Conservation (phyloP, 2,888 invertebrate species). For the Philereme vetulata region DNA sequence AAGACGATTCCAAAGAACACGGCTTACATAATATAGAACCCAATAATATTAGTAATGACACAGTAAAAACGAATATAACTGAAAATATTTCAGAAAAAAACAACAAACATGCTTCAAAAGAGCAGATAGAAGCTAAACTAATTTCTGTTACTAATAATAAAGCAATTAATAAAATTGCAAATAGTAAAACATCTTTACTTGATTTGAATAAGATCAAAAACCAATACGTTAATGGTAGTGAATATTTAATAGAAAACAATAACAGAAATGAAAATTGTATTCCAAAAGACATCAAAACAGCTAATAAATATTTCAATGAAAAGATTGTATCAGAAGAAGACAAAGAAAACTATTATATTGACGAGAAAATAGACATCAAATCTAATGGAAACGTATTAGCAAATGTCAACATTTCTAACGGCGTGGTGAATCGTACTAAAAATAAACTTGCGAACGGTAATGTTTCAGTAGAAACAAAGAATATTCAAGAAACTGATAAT, state of each 20-base stretch:
- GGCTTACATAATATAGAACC: constrained; percentile 17
- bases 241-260: background rate
- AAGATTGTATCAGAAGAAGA: background rate
- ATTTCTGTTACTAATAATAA: background rate
- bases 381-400: background rate
- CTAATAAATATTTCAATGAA: too few relatives aligned
- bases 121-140: constrained; percentile 13
- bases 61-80: constrained; percentile 5
- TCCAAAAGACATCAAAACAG: background rate
- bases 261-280: background rate
- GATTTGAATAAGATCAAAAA: constrained; percentile 5
- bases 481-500: constrained; percentile 27
- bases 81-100: background rate
- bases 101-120: background rate
- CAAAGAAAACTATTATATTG: constrained; percentile 10
- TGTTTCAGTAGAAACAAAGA: background rate
- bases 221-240: constrained; percentile 2
- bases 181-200: background rate
- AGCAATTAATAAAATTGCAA: background rate
- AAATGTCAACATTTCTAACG: background rate
- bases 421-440: background rate
- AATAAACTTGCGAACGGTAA: background rate
- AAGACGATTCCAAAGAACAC: constrained; percentile 33
- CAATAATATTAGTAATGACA: constrained; percentile 19
- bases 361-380: background rate